Evolutionary conservation across 2,113 vertebrate species (phyloP).

Genomic region (Eulacestoma nigropectus): DNA sequence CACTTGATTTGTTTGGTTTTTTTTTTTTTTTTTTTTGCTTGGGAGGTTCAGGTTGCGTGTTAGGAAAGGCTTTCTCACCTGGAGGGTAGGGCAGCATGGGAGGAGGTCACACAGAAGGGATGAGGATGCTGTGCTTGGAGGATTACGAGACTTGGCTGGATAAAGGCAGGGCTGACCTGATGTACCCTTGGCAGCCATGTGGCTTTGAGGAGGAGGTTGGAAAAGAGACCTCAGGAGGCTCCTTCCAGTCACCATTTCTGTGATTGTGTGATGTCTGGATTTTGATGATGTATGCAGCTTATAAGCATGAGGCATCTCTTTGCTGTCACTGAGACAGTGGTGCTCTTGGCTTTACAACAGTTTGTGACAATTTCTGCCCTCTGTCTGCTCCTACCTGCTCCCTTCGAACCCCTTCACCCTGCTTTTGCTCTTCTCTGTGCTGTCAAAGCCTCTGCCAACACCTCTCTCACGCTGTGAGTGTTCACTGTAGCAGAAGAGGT

Average conservation of each 20-base stretch:
- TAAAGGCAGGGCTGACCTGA: neutral
- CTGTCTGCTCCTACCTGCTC: neutral
- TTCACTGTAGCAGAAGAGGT: neutral
- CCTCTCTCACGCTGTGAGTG: fast-evolving
- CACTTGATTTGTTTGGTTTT: neutral
- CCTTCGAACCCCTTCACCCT: neutral
- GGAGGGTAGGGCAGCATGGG: neutral
- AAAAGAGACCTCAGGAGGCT: neutral
- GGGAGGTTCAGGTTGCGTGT: neutral
- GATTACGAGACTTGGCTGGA: neutral
- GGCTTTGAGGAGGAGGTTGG: neutral
- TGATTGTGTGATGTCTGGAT: neutral
- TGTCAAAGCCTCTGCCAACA: neutral
- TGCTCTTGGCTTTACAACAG: neutral
- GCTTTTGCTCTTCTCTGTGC: neutral
- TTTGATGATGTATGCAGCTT: neutral
- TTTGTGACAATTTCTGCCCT: neutral
- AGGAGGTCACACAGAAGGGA: neutral
- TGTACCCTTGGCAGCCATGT: neutral
- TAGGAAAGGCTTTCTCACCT: neutral
- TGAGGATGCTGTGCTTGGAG: neutral
- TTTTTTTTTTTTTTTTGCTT: neutral
- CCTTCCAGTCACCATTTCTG: neutral
- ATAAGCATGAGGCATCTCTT: neutral
- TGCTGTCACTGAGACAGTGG: neutral